A percentile compares a stretch with the other conserved stretches of the same genome.
Evolutionary conservation across 1,140 invertebrate genomes (phyloP).

Genomic region (Ips typographus): DNA sequence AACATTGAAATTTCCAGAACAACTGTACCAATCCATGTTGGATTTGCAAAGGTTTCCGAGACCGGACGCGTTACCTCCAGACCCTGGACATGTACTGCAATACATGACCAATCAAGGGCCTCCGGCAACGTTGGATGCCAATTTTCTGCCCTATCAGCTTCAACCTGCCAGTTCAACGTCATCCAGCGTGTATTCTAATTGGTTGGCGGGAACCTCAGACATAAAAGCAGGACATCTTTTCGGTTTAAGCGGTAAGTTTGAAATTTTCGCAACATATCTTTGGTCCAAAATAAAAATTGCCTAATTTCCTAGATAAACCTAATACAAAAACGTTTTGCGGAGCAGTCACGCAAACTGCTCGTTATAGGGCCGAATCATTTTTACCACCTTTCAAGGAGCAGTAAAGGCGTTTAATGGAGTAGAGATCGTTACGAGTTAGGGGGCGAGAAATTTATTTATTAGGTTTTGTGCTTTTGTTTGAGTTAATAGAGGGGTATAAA

Average conservation of each 20-base stretch:
- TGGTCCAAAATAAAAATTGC: neutral
- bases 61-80: constrained; percentile 38
- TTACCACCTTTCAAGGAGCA: constrained; percentile 26
- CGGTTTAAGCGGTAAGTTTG: constrained; percentile 44
- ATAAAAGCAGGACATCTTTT: constrained; percentile 48
- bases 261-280: too few species aligned
- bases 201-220: constrained; percentile 39
- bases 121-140: constrained; percentile 15
- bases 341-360: constrained; percentile 13
- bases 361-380: constrained; percentile 26
- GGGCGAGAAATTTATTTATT: constrained; percentile 22
- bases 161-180: constrained; percentile 33
- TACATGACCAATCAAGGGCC: constrained; percentile 35
- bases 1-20: too few species aligned
- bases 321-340: neutral
- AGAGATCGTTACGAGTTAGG: constrained; percentile 12
- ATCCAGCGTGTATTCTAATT: constrained; percentile 43
- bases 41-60: constrained; percentile 39
- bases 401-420: constrained; percentile 28
- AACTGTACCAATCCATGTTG: constrained; percentile 38
- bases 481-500: constrained; percentile 7
- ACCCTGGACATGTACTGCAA: constrained; percentile 20
- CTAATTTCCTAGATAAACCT: neutral
- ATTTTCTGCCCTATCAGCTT: constrained; percentile 41
- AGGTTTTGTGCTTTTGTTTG: constrained; percentile 21